These are phyloP conservation scores for Leptinotarsa rubiginosa DNA, from an alignment of 2,888 invertebrate genomes.

Conservation along the genomic window DNA sequence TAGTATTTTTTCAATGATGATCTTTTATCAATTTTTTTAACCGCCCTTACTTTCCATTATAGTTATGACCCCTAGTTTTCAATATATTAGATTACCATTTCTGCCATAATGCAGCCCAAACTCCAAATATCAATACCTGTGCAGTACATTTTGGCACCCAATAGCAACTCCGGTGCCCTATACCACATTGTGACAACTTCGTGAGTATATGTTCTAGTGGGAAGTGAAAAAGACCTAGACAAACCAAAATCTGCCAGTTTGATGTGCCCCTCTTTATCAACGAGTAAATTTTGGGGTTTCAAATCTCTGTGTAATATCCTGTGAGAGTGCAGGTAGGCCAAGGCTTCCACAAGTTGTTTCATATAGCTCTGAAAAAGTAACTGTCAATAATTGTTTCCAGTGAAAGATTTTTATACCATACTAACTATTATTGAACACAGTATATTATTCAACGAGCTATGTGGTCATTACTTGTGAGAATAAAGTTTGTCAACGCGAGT, in stretches of 20 bases:
- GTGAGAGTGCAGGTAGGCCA: conserved; percentile 91
- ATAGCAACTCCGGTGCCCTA: conserved; percentile 93
- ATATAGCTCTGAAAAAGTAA: conserved; percentile 76
- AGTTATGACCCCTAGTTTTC: not conserved
- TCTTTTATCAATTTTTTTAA: no score
- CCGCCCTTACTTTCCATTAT: conserved; percentile 37
- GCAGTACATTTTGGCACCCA: conserved; percentile 91
- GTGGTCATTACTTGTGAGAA: no score
- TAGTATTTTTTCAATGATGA: no score
- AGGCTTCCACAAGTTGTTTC: conserved; percentile 87
- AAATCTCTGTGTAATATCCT: conserved; percentile 92
- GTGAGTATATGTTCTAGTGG: conserved; percentile 94
- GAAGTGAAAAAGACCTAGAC: conserved; percentile 91
- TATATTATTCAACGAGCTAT: no score
- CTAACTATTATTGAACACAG: no score
- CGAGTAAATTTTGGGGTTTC: conserved; percentile 95
- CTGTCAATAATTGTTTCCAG: not conserved
- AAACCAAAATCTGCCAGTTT: conserved; percentile 98
- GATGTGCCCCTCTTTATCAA: conserved; percentile 87
- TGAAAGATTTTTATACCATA: no score
- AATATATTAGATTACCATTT: conserved; percentile 77
- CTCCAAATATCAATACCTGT: conserved; percentile 97
- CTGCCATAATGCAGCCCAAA: conserved; percentile 94
- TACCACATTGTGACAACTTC: conserved; percentile 98
- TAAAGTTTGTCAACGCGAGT: no score